phyloP scores from a whole-genome alignment of 2,888 invertebrate genomes.

The Pheosia gnoma region DNA sequence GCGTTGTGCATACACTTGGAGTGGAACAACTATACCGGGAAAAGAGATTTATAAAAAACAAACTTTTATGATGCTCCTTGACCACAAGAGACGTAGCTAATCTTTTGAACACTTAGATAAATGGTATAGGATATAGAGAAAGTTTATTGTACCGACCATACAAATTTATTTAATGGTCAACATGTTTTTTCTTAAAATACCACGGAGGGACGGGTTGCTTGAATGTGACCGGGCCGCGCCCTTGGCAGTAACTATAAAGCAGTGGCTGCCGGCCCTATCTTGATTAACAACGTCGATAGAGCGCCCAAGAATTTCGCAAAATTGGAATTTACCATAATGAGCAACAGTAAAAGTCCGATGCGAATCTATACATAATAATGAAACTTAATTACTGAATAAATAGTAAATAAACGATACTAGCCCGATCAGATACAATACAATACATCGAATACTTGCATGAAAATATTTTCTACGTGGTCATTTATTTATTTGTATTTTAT shows the following conservation, averaged over 20 bases:
- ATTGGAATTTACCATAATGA: conserved; percentile 25
- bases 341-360: conserved; percentile 12
- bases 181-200: conserved; percentile 4
- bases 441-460: too few relatives aligned
- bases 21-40: too few relatives aligned
- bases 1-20: too few relatives aligned
- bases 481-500: too few relatives aligned
- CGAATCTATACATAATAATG: conserved; percentile 3
- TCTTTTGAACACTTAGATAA: too few relatives aligned
- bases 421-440: neutral
- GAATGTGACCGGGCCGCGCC: conserved; percentile 33
- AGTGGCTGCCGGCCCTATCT: conserved; percentile 23
- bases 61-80: too few relatives aligned
- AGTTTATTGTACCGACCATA: too few relatives aligned
- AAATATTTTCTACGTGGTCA: too few relatives aligned
- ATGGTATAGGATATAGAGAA: too few relatives aligned
- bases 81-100: too few relatives aligned
- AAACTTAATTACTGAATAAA: conserved; percentile 1
- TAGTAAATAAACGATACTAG: neutral
- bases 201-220: conserved; percentile 19
- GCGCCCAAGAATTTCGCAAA: conserved; percentile 16
- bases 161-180: conserved; percentile 9
- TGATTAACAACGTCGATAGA: conserved; percentile 24
- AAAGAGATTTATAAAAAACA: too few relatives aligned
- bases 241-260: conserved; percentile 6